Percentiles rank a stretch among this genome's conserved stretches.
phyloP scores from a whole-genome alignment of 92 coral and sea anemone genomes.

The Isaurus tuberculatus region DNA sequence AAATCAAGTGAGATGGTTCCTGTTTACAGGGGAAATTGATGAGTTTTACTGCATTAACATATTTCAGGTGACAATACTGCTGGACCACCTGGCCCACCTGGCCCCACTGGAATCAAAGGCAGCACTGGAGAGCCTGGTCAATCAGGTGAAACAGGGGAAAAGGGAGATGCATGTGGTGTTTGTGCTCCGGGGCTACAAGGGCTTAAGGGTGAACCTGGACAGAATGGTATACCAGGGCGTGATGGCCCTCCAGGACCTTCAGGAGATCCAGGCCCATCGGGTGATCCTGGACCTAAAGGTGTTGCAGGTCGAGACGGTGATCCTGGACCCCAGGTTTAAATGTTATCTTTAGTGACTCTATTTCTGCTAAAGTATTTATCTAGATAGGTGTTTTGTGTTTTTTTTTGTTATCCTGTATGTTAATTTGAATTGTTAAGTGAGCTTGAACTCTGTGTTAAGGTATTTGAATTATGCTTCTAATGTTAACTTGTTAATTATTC shows the following conservation, averaged over 20 bases:
- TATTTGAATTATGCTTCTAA: no score
- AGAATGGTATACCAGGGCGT: slow-evolving; percentile 71
- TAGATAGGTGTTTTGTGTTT: no score
- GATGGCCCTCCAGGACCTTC: slow-evolving; percentile 65
- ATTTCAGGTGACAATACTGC: slow-evolving; percentile 57
- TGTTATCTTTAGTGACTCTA: no score
- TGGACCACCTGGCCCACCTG: slow-evolving; percentile 70
- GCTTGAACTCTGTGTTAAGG: no score
- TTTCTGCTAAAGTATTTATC: no score
- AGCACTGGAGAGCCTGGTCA: slow-evolving; percentile 70
- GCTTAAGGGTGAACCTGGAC: slow-evolving; percentile 73
- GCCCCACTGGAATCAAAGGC: slow-evolving; percentile 64
- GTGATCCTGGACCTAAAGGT: slow-evolving; percentile 68
- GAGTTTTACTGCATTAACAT: no score
- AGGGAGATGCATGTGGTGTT: slow-evolving; percentile 65
- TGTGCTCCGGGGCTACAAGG: slow-evolving; percentile 71
- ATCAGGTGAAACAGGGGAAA: slow-evolving; percentile 68
- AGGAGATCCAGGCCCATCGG: slow-evolving; percentile 65
- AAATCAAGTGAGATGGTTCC: no score
- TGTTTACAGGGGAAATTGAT: no score
- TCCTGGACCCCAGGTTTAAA: slow-evolving; percentile 61
- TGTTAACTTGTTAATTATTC: no score
- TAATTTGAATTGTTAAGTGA: no score
- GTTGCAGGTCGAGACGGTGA: slow-evolving; percentile 71
- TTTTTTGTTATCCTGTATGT: no score